Base-by-base conservation (phyloP, 2,797 vertebrate species). In the Anabas testudineus region DNA sequence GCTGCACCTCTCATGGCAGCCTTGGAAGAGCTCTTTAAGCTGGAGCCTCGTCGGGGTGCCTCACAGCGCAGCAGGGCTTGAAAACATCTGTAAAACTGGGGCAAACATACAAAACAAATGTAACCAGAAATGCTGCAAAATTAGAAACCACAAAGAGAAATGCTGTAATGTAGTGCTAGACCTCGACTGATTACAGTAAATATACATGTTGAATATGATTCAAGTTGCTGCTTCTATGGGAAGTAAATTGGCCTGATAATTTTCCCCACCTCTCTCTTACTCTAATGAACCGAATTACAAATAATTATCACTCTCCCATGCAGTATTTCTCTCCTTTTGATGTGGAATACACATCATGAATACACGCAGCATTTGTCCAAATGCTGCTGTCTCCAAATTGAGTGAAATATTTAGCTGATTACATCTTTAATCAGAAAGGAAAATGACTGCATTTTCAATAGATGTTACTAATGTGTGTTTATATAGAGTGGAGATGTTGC, bases 21-120 rank as follows among this genome's bases (percentile, higher is more conserved):
- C 80, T 90, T 94, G 56, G 92, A 94, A 12, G 93, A 93, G 74
- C 85, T 93, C 84, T 76, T 95, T 0, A 89, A 0, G 72, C 91
- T 93, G 75, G 92, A 94, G 59, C 84, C 80, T 67, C 78, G 67
- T 37, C 80, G 90, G 2, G 81, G 86, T 12, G 70, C 2, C 36
- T 88, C 61, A 43, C 95, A 95, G 8, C 28, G 77, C 21, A 95
- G 62, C 70, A 95, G 76, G 18, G 92, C 90, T 56, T 83, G 86
- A 84, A 95, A 95, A 78, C 94, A 95, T 82, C 94, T 95, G 91
- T 94, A 94, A 86, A 95, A 95, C 95, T 95, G 78, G 62, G 70
- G 46, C 63, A 80, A 71, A 37, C 60, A 81, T 8, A 72, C 10
- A 58, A 45, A 16, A 80, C 21, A 81, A 64, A 53, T 22, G n/a